Conservation (phyloP, 1,140 invertebrate genomes). For the Neoseiulus cucumeris region DNA sequence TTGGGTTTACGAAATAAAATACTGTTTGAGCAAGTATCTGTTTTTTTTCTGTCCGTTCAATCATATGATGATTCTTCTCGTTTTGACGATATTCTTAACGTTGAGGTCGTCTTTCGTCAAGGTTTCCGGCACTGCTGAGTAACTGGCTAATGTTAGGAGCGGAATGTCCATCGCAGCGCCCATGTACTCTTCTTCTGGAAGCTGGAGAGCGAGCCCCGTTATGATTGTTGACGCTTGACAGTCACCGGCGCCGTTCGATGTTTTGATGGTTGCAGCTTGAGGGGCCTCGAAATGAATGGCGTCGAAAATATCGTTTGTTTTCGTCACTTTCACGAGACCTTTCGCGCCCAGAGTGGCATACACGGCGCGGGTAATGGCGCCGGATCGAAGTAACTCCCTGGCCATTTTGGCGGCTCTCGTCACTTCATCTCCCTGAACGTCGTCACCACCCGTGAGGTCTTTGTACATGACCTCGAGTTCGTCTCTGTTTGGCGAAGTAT, state of each 20-base stretch:
- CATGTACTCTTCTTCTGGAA: constrained; percentile 8
- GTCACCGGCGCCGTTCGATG: not conserved
- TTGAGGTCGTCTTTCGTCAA: constrained; percentile 4
- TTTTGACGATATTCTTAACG: not conserved
- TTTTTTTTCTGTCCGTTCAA: too few relatives aligned
- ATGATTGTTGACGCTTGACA: constrained; percentile 9
- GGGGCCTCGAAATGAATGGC: constrained; percentile 3
- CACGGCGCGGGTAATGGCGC: not conserved
- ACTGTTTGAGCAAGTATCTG: too few relatives aligned
- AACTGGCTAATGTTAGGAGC: not conserved
- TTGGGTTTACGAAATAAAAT: too few relatives aligned
- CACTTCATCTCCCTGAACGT: not conserved
- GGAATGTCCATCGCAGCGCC: constrained; percentile 6
- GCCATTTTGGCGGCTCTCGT: not conserved
- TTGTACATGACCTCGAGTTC: constrained; percentile 5
- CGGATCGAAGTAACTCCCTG: not conserved
- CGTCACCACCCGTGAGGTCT: not conserved
- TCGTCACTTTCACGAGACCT: not conserved
- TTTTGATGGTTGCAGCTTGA: not conserved
- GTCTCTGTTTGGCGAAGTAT: not conserved
- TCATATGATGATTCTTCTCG: not conserved
- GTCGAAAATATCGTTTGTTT: not conserved
- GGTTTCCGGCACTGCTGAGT: not conserved
- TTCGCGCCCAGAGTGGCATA: not conserved
- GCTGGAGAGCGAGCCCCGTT: not conserved